Evolutionary conservation across 37 sponge, comb jelly and placozoan genomes (phyloP), one percentile per base, ranked within the genome.

Genomic region (Ianthella basta): DNA sequence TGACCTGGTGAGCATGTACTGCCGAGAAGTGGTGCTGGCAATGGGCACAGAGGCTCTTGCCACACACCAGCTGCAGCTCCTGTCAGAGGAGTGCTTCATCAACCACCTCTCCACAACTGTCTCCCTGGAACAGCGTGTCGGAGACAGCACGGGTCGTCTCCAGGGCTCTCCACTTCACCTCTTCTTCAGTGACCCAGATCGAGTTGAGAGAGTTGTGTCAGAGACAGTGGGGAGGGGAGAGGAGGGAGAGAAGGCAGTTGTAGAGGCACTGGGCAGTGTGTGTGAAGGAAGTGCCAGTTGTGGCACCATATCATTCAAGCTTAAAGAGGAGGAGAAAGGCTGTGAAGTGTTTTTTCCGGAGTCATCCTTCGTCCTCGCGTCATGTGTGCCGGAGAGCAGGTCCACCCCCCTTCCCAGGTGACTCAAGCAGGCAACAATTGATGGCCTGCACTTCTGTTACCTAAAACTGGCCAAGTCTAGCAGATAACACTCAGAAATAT

Each of bases 1-100:
- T 6, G 60, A 87, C 0, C 87, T 92, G 14, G 57, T 79, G 56
- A 80, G 56, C 82, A 79, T 92, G 85, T 92, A 92, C 86, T 96
- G 94, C 56, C 85, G 94, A n/a, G 53, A 74, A 56, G 90, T 91
- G 23, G 80, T 95, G 56, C 86, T 61, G 64, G 64, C 4, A 12
- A 2, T 75, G 53, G 33, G 41, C 32, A 50, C 3, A 1, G 18
- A 55, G 59, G 24, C 55, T 15, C 8, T 25, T 16, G 30, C 25
- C 35, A 50, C 55, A 55, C 35, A 60, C 13, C 32, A 30, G 35
- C 50, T 70, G 30, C 72, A 72, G 56, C 79, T 91, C 36, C 63
- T 84, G 32, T 54, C 83, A 15, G 84, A 81, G 0, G 80, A 90
- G 56, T 83, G 88, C 50, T 83, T 88, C 56, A 66, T 85, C 0